Evolutionary conservation across 2,888 invertebrate species (phyloP), one percentile per base, ranked within the genome.

Genomic region (Pollenia angustigena): DNA sequence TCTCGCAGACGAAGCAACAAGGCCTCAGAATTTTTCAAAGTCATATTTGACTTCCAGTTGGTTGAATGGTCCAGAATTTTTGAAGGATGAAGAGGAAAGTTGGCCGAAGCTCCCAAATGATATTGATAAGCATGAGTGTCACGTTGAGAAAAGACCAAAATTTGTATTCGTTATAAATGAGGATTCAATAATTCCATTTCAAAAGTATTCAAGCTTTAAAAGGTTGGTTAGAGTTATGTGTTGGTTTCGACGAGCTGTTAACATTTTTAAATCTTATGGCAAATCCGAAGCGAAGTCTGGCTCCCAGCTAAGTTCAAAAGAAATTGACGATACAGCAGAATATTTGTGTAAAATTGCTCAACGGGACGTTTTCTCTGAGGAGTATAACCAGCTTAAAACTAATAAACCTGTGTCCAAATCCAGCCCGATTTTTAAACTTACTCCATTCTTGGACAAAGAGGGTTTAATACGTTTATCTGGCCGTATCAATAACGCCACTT

Each of bases 391-490:
- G 9, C 46, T 46, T 8, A 46, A 11, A 46, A 46, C 8, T 2
- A 11, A 52, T n/a, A 52, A 52, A 16, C n/a, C 52, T 12, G 14
- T 52, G 7, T 46, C 12, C 12, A n/a, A 56, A 56, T 60, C 60
- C 40, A 23, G 60, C 40, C 32, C 9, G 8, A 60, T 60, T 60
- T 60, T n/a, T 60, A 60, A 60, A 14, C 56, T 56, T 11, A 56
- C 56, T 56, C 56, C 56, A 18, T 16, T 56, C 9, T 23, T 56
- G n/a, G 10, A n/a, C 23, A 23, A 56, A 10, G 56, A 16, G 9
- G 56, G 56, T 11, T 56, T 56, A 23, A 56, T 56, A 23, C 16
- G 56, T 9, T 23, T 56, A n/a, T 56, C 16, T 56, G n/a, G 56
- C 16, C 56, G 60, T 12, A 60, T 60, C 14, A 12, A 56, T 60